Conservation (phyloP, 92 coral and sea anemone genomes). For the Phenganax subtilis region DNA sequence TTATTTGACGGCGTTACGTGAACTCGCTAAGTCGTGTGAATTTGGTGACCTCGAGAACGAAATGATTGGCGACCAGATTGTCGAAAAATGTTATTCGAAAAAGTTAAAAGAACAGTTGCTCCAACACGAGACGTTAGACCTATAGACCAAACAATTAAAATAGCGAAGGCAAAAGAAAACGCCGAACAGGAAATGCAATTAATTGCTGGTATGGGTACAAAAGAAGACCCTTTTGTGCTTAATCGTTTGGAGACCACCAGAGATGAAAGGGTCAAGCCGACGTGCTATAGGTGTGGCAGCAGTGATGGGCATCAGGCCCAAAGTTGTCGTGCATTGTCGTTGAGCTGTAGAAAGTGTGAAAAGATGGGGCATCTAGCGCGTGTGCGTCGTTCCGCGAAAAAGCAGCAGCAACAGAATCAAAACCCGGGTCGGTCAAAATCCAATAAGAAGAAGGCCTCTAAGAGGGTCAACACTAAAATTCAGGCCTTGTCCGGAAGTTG, state of each 20-base stretch:
- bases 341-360: slow-evolving; percentile 38
- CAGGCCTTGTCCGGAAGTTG: slow-evolving; percentile 3
- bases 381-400: slow-evolving; percentile 15
- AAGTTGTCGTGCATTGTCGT: slow-evolving; percentile 39
- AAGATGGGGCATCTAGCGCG: slow-evolving; percentile 45
- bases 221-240: background rate
- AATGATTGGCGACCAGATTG: slow-evolving; percentile 28
- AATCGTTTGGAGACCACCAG: slow-evolving; percentile 31
- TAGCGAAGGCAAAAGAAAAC: background rate
- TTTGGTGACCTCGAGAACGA: slow-evolving; percentile 1
- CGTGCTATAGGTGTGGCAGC: slow-evolving; percentile 41
- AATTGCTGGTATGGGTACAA: background rate
- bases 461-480: background rate
- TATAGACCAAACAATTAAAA: slow-evolving; percentile 4
- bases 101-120: slow-evolving; percentile 41
- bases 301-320: slow-evolving; percentile 20
- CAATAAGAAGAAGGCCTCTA: background rate
- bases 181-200: slow-evolving; percentile 1
- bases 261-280: too few relatives aligned
- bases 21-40: background rate
- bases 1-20: background rate
- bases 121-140: slow-evolving; percentile 32
- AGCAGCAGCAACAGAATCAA: background rate
- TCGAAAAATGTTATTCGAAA: slow-evolving; percentile 26
- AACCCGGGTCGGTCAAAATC: background rate